A percentile compares a stretch with the other conserved stretches of the same genome.
These are phyloP conservation scores for Doris montereyensis DNA, from an alignment of 2,888 invertebrate genomes.

Conservation along the genomic window DNA sequence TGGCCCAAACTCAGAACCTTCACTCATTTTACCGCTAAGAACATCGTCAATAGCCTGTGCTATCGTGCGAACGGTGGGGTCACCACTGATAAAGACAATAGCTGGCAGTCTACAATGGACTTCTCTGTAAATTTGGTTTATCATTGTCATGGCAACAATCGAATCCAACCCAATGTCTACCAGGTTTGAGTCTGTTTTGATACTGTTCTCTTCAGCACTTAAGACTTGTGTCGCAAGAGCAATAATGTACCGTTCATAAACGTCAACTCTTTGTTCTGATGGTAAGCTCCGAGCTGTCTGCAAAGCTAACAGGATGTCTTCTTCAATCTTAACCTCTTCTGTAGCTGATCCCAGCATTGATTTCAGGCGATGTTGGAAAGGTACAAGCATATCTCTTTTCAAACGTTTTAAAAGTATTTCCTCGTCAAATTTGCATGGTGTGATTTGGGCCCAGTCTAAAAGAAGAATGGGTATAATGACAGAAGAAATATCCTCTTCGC, in stretches of 20 bases:
- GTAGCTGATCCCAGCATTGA: slow-evolving; percentile 30
- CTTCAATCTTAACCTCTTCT: slow-evolving; percentile 30
- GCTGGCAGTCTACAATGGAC: slow-evolving; percentile 41
- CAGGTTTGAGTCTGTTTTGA: slow-evolving; percentile 42
- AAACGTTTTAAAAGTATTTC: slow-evolving; percentile 39
- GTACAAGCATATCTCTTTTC: slow-evolving; percentile 37
- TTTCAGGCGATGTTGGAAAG: slow-evolving; percentile 37
- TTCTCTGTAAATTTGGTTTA: slow-evolving; percentile 42
- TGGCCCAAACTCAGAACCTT: slow-evolving; percentile 24
- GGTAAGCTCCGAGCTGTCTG: slow-evolving; percentile 36
- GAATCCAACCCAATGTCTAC: slow-evolving; percentile 52
- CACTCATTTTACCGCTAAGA: slow-evolving; percentile 36
- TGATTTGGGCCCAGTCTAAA: slow-evolving; percentile 44
- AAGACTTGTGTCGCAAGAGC: slow-evolving; percentile 44
- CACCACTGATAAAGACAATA: slow-evolving; percentile 37
- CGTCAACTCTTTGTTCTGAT: slow-evolving; percentile 37
- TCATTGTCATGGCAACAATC: slow-evolving; percentile 52
- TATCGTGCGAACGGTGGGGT: slow-evolving; percentile 35
- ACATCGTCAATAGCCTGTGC: slow-evolving; percentile 40
- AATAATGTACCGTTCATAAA: slow-evolving; percentile 42
- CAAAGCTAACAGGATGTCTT: slow-evolving; percentile 43
- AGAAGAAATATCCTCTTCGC: slow-evolving; percentile 38
- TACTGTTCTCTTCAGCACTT: slow-evolving; percentile 40
- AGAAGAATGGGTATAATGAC: slow-evolving; percentile 48
- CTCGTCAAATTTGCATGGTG: slow-evolving; percentile 48